Percentiles rank a stretch among this genome's conserved stretches.
Evolutionary conservation across 2,797 vertebrate genomes (phyloP).

Genomic region (Telmatherina bonti): DNA sequence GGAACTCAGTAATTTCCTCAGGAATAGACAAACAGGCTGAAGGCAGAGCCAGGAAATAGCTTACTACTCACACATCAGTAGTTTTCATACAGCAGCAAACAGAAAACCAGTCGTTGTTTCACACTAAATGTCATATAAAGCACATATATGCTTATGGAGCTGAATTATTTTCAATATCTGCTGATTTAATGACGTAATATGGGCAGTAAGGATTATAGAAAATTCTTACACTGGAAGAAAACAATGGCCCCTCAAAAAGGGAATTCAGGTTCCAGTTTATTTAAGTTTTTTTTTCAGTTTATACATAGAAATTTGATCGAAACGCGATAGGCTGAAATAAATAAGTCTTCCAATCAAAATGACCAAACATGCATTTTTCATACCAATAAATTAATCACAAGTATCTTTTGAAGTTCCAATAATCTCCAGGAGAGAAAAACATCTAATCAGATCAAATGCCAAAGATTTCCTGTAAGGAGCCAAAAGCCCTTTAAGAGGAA

Average conservation of each 20-base stretch:
- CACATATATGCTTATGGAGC: background rate
- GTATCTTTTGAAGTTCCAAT: too few species aligned
- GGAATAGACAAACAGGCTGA: conserved; percentile 53
- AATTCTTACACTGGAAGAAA: background rate
- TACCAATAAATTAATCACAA: too few species aligned
- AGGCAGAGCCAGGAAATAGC: conserved; percentile 66
- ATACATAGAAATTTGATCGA: background rate
- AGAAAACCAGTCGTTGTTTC: background rate
- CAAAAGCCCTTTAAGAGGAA: too few species aligned
- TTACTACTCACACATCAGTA: conserved; percentile 29
- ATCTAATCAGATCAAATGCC: background rate
- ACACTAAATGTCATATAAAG: background rate
- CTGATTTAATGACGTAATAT: background rate
- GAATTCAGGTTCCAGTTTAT: background rate
- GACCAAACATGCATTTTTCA: too few species aligned
- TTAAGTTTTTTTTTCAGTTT: too few species aligned
- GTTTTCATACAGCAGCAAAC: background rate
- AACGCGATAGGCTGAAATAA: too few species aligned
- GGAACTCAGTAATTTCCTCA: conserved; percentile 71
- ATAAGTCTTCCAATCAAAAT: too few species aligned
- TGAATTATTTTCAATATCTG: background rate
- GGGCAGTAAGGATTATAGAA: background rate
- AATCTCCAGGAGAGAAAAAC: too few species aligned
- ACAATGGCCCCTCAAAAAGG: background rate
- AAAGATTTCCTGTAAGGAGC: background rate